These are phyloP conservation scores for Hyles euphorbiae DNA, from an alignment of 1,140 invertebrate genomes.

Conservation along the genomic window DNA sequence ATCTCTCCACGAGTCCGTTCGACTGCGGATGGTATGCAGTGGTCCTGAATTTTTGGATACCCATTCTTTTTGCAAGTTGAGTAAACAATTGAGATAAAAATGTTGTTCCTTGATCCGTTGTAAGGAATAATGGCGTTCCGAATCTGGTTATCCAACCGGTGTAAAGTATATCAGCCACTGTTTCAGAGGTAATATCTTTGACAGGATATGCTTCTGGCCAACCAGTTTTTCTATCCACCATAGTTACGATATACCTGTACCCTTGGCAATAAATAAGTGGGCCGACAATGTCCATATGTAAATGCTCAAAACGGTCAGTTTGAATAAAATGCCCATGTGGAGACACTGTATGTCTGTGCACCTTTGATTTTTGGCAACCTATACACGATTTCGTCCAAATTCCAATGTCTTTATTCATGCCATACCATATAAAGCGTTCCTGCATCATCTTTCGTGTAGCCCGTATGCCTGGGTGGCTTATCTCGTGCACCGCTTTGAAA, in stretches of 20 bases:
- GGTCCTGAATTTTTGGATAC: neutral
- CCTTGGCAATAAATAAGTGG: slow-evolving; percentile 36
- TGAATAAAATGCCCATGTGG: slow-evolving; percentile 20
- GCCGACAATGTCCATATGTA: slow-evolving; percentile 62
- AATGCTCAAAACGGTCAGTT: slow-evolving; percentile 50
- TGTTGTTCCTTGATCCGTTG: slow-evolving; percentile 3
- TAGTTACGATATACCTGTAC: slow-evolving; percentile 54
- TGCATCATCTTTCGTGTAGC: slow-evolving; percentile 15
- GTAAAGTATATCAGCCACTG: slow-evolving; percentile 24
- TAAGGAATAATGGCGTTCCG: slow-evolving; percentile 22
- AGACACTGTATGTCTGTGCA: slow-evolving; percentile 16
- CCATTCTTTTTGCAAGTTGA: slow-evolving; percentile 1
- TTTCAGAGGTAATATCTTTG: slow-evolving; percentile 44
- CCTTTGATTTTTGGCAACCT: slow-evolving; percentile 30
- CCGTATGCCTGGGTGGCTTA: slow-evolving; percentile 19
- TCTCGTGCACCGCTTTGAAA: slow-evolving; percentile 15
- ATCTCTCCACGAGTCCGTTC: slow-evolving; percentile 7
- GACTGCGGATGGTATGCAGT: slow-evolving; percentile 8
- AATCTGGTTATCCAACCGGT: slow-evolving; percentile 37
- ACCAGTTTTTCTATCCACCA: slow-evolving; percentile 63
- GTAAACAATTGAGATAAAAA: slow-evolving; percentile 5
- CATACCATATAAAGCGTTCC: slow-evolving; percentile 13
- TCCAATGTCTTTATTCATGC: slow-evolving; percentile 49
- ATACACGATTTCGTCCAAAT: slow-evolving; percentile 32
- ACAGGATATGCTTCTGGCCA: slow-evolving; percentile 70